Evolutionary conservation across 2,888 invertebrate species (phyloP).

Genomic region (Spicauda simplicius): DNA sequence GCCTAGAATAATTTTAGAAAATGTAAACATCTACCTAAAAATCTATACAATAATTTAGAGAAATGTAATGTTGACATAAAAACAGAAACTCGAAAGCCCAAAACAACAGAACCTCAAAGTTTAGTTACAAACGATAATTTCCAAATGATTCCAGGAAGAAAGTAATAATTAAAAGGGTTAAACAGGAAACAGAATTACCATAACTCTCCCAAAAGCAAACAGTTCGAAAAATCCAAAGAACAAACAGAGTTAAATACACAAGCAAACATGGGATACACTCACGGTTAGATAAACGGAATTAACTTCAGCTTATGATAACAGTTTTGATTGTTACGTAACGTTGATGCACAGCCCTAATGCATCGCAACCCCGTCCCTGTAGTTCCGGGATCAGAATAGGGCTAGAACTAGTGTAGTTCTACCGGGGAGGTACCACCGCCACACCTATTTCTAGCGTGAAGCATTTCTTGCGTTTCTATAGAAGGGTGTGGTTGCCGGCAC

Average conservation of each 20-base stretch:
- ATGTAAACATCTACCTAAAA: too few relatives aligned
- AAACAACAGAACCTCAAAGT: neutral
- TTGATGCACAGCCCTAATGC: too few relatives aligned
- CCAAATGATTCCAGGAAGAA: neutral
- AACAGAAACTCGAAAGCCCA: neutral
- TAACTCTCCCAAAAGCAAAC: conserved; percentile 6
- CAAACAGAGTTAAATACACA: neutral
- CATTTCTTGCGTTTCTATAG: too few relatives aligned
- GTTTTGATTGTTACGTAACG: neutral
- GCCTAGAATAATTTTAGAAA: too few relatives aligned
- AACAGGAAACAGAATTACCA: conserved; percentile 8
- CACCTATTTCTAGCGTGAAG: too few relatives aligned
- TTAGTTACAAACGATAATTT: neutral
- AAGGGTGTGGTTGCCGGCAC: too few relatives aligned
- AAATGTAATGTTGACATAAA: neutral
- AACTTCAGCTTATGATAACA: neutral
- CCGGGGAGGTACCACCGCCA: too few relatives aligned
- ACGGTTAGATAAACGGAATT: conserved; percentile 1
- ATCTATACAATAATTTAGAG: too few relatives aligned
- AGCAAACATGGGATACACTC: neutral
- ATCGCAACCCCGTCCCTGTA: too few relatives aligned
- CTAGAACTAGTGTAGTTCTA: too few relatives aligned
- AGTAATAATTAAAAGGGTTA: conserved; percentile 7
- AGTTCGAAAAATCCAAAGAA: neutral
- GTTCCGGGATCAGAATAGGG: too few relatives aligned